These are phyloP conservation scores for Cheilosia soror DNA, from an alignment of 2,888 invertebrate genomes.

Conservation along the genomic window DNA sequence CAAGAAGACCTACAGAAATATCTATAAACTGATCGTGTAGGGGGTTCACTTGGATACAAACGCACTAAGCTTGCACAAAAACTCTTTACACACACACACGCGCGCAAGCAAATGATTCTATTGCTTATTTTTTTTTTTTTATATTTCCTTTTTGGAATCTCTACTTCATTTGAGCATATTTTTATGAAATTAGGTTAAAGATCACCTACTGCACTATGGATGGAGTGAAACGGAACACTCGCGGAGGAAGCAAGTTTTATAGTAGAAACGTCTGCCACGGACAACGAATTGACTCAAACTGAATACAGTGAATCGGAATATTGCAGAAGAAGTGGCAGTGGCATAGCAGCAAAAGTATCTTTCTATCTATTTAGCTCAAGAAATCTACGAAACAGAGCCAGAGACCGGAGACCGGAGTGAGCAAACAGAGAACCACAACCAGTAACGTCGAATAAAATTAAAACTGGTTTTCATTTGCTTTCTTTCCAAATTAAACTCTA, in stretches of 20 bases:
- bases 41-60: constrained; percentile 33
- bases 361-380: constrained; percentile 51
- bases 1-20: constrained; percentile 47
- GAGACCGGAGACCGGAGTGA: constrained; percentile 8
- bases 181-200: constrained; percentile 72
- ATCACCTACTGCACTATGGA: constrained; percentile 46
- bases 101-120: constrained; percentile 41
- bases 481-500: constrained; percentile 66
- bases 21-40: constrained; percentile 37
- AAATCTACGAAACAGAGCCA: constrained; percentile 44
- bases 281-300: constrained; percentile 66
- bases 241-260: background rate
- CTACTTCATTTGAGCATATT: constrained; percentile 50
- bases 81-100: background rate
- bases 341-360: constrained; percentile 39
- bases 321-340: constrained; percentile 45
- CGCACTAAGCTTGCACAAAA: constrained; percentile 30
- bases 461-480: constrained; percentile 74
- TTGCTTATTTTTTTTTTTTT: constrained; percentile 1
- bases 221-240: constrained; percentile 34
- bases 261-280: constrained; percentile 30
- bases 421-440: constrained; percentile 41
- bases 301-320: constrained; percentile 14
- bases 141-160: constrained; percentile 36
- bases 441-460: constrained; percentile 61